Evolutionary conservation across 2,113 vertebrate genomes (phyloP).

Genomic region (Phocoena phocoena): DNA sequence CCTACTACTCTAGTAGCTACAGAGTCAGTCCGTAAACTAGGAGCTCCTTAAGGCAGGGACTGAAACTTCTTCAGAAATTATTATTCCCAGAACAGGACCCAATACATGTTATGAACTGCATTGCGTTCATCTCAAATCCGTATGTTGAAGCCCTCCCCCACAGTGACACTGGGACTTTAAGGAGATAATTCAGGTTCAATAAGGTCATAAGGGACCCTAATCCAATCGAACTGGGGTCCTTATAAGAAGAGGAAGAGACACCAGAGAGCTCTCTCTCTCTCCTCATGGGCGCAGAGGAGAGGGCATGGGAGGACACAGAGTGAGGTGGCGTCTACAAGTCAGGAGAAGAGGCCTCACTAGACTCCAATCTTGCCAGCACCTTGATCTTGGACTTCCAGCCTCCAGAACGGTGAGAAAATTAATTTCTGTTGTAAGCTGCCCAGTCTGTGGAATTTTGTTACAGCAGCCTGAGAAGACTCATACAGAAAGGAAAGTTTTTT

Average conservation of each 20-base stretch:
- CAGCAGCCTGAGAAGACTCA: not conserved
- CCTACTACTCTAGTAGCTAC: rapidly evolving
- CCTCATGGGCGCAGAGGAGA: not conserved
- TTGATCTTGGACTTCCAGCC: not conserved
- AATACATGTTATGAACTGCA: not conserved
- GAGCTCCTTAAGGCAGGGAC: not conserved
- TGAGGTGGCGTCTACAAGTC: not conserved
- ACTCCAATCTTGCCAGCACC: not conserved
- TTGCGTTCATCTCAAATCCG: not conserved
- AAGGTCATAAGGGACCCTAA: not conserved
- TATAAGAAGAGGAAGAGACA: not conserved
- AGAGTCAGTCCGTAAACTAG: not conserved
- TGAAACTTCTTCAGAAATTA: not conserved
- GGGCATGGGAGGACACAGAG: not conserved
- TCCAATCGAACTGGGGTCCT: not conserved
- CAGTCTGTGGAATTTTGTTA: not conserved
- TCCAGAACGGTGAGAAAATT: not conserved
- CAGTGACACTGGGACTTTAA: not conserved
- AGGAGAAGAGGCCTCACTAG: not conserved
- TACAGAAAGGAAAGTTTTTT: not conserved
- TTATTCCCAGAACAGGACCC: not conserved
- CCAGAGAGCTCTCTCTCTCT: not conserved
- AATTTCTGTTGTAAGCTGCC: not conserved
- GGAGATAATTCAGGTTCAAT: not conserved
- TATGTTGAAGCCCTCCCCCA: not conserved